Evolutionary conservation across 35 echinoderm and acorn worm genomes (phyloP).

Genomic region (Apostichopus californicus): DNA sequence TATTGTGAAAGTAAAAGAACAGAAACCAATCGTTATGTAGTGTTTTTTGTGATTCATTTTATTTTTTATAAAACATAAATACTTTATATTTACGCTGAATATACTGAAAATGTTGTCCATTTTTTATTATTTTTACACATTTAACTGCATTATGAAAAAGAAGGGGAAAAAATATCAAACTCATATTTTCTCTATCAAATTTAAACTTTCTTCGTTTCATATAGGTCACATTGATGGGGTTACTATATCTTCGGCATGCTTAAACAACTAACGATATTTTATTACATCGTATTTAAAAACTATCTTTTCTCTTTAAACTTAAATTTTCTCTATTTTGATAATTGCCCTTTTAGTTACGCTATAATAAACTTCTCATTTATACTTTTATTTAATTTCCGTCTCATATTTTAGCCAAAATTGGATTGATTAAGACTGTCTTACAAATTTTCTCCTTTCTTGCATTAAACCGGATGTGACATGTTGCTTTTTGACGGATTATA

Average conservation of each 20-base stretch:
- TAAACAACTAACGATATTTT: slow-evolving; percentile 5
- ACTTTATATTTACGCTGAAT: too few relatives aligned
- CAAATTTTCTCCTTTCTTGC: not conserved
- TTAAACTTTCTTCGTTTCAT: not conserved
- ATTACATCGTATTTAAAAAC: not conserved
- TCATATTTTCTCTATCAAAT: too few relatives aligned
- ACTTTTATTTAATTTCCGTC: not conserved
- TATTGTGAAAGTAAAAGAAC: too few relatives aligned
- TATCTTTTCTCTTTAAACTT: not conserved
- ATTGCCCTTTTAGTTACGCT: slow-evolving; percentile 14
- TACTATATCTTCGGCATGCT: not conserved
- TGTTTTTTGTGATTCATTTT: too few relatives aligned
- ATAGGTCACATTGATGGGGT: not conserved
- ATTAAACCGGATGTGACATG: not conserved
- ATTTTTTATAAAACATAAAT: too few relatives aligned
- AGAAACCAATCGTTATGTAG: too few relatives aligned
- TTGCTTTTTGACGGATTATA: slow-evolving; percentile 19
- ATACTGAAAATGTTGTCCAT: too few relatives aligned
- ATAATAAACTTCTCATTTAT: not conserved
- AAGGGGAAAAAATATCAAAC: too few relatives aligned
- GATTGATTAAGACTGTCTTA: not conserved
- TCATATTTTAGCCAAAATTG: not conserved
- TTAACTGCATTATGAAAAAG: too few relatives aligned
- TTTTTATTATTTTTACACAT: too few relatives aligned
- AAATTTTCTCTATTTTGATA: not conserved